These are phyloP conservation scores for Neocrepidodera transversa DNA, from an alignment of 2,888 invertebrate genomes.

Conservation along the genomic window DNA sequence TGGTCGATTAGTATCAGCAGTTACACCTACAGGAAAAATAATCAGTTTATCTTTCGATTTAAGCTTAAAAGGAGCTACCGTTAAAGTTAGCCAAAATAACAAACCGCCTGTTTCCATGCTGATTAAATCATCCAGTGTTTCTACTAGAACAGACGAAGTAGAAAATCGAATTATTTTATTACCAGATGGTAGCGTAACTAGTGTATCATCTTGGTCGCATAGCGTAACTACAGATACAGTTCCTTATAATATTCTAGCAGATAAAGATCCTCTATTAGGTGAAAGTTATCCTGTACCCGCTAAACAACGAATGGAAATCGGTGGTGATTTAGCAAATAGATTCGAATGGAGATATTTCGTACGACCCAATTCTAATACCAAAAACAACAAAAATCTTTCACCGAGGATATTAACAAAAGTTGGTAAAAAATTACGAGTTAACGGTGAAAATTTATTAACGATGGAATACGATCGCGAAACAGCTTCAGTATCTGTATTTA, in stretches of 20 bases:
- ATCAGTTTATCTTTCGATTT: slow-evolving; percentile 87
- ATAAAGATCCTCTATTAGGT: slow-evolving; percentile 80
- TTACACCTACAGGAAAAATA: slow-evolving; percentile 94
- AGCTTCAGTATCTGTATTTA: slow-evolving; percentile 84
- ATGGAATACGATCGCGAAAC: slow-evolving; percentile 90
- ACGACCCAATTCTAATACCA: slow-evolving; percentile 72
- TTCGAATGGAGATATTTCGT: slow-evolving; percentile 97
- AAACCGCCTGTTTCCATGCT: slow-evolving; percentile 84
- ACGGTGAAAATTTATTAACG: slow-evolving; percentile 89
- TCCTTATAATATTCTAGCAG: slow-evolving; percentile 88
- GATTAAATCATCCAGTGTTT: slow-evolving; percentile 86
- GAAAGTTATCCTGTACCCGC: slow-evolving; percentile 92
- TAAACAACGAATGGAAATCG: slow-evolving; percentile 87
- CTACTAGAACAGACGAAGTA: slow-evolving; percentile 81
- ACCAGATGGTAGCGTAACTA: slow-evolving; percentile 83
- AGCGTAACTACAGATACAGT: slow-evolving; percentile 88
- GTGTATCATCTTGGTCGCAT: slow-evolving; percentile 86
- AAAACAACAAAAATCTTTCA: slow-evolving; percentile 64
- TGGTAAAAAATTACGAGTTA: slow-evolving; percentile 84
- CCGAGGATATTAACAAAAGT: slow-evolving; percentile 81
- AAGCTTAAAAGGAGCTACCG: slow-evolving; percentile 89
- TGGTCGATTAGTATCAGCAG: slow-evolving; percentile 88
- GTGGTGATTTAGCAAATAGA: slow-evolving; percentile 84
- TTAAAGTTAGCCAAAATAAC: slow-evolving; percentile 83
- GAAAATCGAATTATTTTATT: slow-evolving; percentile 81